These are phyloP conservation scores for Apis florea DNA, from an alignment of 1,140 invertebrate genomes.

Conservation along the genomic window DNA sequence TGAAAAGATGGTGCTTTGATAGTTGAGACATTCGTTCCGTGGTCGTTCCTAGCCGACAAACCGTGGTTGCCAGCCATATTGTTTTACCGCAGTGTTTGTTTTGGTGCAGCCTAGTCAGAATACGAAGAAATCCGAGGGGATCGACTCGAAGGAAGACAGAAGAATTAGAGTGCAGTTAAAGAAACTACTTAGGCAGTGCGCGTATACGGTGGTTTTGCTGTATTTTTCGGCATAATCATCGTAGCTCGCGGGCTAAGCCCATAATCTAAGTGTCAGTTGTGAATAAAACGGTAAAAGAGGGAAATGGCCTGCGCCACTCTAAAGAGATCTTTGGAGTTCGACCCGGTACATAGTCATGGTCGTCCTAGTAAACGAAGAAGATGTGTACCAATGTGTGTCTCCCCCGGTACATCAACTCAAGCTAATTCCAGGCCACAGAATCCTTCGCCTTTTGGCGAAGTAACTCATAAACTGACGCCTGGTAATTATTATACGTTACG, in stretches of 20 bases:
- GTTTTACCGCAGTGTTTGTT: slow-evolving; percentile 73
- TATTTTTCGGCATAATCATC: slow-evolving; percentile 41
- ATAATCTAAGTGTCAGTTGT: slow-evolving; percentile 58
- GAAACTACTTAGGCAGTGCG: slow-evolving; percentile 40
- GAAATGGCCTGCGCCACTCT: slow-evolving; percentile 97
- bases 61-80: slow-evolving; percentile 70
- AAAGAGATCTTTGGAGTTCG: slow-evolving; percentile 96
- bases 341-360: slow-evolving; percentile 90
- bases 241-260: slow-evolving; percentile 31
- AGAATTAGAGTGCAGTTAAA: slow-evolving; percentile 22
- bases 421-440: slow-evolving; percentile 76
- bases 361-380: slow-evolving; percentile 92
- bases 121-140: slow-evolving; percentile 51
- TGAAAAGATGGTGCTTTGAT: slow-evolving; percentile 51
- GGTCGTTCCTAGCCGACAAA: slow-evolving; percentile 53
- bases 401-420: slow-evolving; percentile 85
- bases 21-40: slow-evolving; percentile 46
- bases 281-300: slow-evolving; percentile 62
- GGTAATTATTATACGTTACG: slow-evolving; percentile 83
- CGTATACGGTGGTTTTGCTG: slow-evolving; percentile 33
- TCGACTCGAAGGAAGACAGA: slow-evolving; percentile 28
- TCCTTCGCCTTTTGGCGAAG: slow-evolving; percentile 89
- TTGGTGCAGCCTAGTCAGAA: slow-evolving; percentile 63
- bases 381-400: slow-evolving; percentile 90
- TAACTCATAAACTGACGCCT: slow-evolving; percentile 90